Percentiles rank a stretch among this genome's conserved stretches.
These are phyloP conservation scores for Drosophila rufa DNA, from an alignment of 1,140 invertebrate genomes.

Conservation along the genomic window DNA sequence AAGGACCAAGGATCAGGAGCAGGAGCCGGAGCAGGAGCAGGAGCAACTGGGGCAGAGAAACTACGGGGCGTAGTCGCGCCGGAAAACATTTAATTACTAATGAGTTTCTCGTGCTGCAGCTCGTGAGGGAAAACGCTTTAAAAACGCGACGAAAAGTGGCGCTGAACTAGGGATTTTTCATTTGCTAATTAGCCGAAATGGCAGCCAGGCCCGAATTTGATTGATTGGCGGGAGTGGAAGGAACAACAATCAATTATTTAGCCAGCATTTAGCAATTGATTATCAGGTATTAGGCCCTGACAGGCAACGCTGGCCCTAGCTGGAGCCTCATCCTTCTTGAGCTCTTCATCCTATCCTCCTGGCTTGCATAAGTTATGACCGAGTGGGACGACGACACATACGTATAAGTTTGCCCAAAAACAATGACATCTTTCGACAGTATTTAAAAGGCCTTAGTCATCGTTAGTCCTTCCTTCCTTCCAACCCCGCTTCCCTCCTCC, in stretches of 20 bases:
- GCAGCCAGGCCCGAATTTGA: slow-evolving; percentile 49
- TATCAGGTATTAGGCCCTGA: slow-evolving; percentile 70
- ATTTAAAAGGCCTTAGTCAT: slow-evolving; percentile 80
- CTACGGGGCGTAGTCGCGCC: slow-evolving; percentile 72
- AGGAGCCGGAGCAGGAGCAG: background rate
- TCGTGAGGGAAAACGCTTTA: slow-evolving; percentile 59
- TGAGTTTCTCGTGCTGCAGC: slow-evolving; percentile 74
- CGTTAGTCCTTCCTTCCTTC: slow-evolving; percentile 44
- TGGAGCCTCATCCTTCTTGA: background rate
- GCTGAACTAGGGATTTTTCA: slow-evolving; percentile 67
- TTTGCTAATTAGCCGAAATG: slow-evolving; percentile 72
- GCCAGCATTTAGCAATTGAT: slow-evolving; percentile 74
- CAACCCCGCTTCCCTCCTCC: background rate
- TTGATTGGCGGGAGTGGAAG: slow-evolving; percentile 44
- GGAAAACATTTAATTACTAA: slow-evolving; percentile 83
- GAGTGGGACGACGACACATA: slow-evolving; percentile 35
- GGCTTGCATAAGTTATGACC: slow-evolving; percentile 71
- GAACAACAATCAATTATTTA: slow-evolving; percentile 71
- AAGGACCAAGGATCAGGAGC: slow-evolving; percentile 6
- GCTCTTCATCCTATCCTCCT: slow-evolving; percentile 13
- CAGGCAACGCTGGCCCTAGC: slow-evolving; percentile 29
- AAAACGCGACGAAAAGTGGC: slow-evolving; percentile 50
- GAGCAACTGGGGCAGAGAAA: slow-evolving; percentile 50
- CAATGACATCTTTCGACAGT: slow-evolving; percentile 76
- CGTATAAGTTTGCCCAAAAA: slow-evolving; percentile 70